phyloP scores from a whole-genome alignment of 2,113 vertebrate genomes.

The Dolichotis patagonum region DNA sequence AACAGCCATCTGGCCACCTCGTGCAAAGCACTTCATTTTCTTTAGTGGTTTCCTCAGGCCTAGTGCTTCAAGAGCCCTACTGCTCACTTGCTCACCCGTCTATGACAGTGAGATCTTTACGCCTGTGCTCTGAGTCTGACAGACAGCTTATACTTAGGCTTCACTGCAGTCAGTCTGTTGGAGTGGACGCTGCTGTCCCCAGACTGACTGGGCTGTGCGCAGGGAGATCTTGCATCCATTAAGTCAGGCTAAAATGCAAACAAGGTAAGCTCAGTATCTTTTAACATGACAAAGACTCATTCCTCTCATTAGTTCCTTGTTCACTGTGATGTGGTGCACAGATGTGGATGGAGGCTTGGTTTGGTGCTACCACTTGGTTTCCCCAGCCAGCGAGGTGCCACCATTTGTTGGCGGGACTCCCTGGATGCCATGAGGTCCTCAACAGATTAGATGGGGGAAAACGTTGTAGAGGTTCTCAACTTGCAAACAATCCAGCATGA shows the following conservation, averaged over 20 bases:
- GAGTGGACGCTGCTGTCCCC: neutral
- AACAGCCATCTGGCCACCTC: neutral
- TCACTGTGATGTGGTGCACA: neutral
- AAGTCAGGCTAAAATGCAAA: neutral
- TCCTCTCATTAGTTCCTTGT: neutral
- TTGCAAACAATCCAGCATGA: neutral
- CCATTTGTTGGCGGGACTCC: accelerated
- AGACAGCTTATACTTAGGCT: neutral
- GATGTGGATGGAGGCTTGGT: neutral
- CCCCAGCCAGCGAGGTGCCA: neutral
- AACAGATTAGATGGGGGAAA: neutral
- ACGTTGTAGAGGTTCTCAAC: neutral
- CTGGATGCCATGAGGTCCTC: neutral
- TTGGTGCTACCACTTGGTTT: no score
- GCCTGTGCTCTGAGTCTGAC: neutral
- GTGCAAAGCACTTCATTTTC: neutral
- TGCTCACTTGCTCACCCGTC: neutral
- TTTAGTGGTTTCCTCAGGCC: neutral
- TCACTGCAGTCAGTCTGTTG: neutral
- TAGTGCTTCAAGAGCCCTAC: neutral
- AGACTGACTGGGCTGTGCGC: accelerated
- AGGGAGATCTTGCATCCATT: neutral
- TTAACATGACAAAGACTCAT: neutral
- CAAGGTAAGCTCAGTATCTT: neutral
- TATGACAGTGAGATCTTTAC: neutral